Conservation (phyloP, 1,140 invertebrate genomes). For the Nautilus pompilius region DNA sequence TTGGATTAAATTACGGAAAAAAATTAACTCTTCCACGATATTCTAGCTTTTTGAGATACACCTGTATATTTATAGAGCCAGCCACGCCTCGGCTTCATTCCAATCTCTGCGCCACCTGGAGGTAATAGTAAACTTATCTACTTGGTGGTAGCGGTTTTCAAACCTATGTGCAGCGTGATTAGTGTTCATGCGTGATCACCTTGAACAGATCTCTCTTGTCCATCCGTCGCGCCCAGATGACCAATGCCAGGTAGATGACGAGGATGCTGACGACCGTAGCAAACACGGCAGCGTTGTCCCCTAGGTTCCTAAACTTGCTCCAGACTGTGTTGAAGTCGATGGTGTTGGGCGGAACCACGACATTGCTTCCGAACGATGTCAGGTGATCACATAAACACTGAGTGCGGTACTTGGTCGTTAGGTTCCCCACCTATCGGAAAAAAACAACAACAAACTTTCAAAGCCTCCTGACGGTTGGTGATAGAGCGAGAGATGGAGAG, state of each 20-base stretch:
- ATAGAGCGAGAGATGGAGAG: no score
- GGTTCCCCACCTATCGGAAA: slow-evolving; percentile 39
- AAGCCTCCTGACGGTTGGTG: no score
- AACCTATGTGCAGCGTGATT: no score
- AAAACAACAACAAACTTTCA: not conserved
- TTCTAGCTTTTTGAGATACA: no score
- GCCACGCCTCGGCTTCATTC: no score
- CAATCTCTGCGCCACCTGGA: no score
- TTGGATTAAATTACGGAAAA: no score
- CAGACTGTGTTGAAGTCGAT: slow-evolving; percentile 63
- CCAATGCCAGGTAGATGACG: slow-evolving; percentile 53
- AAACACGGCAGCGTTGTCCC: slow-evolving; percentile 53
- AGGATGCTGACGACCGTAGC: slow-evolving; percentile 58
- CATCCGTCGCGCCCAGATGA: slow-evolving; percentile 58
- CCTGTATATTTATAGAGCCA: no score
- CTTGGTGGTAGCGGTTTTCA: no score
- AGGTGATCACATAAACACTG: slow-evolving; percentile 60
- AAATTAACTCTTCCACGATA: no score
- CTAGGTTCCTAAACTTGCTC: slow-evolving; percentile 49
- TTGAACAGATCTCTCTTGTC: slow-evolving; percentile 56
- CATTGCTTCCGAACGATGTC: slow-evolving; percentile 61
- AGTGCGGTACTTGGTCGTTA: slow-evolving; percentile 48
- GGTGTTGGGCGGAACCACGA: slow-evolving; percentile 60
- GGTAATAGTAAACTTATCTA: no score
- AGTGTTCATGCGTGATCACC: no score